Evolutionary conservation across 1,140 invertebrate genomes (phyloP), one percentile per base, ranked within the genome.

Genomic region (Gryon sp.): DNA sequence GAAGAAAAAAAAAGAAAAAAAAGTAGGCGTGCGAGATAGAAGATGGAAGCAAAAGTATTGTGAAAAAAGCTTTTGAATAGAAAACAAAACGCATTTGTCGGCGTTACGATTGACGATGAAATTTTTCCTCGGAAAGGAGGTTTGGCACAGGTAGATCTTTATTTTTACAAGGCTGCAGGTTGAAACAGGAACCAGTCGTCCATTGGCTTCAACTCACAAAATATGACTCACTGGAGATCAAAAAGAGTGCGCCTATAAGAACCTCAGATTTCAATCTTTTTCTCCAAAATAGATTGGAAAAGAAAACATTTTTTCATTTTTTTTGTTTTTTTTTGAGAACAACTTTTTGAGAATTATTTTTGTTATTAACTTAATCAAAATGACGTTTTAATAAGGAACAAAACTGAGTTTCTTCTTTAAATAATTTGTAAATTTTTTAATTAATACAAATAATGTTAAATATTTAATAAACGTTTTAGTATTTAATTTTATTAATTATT

Each of bases 41-140:
- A 43, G 2, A 62, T 63, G 38, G 32, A 28, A 38, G 70, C 48
- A 69, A 41, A 78, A 73, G 72, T 76, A 53, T 53, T 53, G 45
- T 77, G 38, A 53, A 60, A 70, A 72, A 72, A 70, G 45, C 19
- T n/a, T 66, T 62, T 72, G 60, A 77, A 70, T 60, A 55, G 74
- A 66, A 77, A 77, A 77, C 74, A 72, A 72, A 59, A 28, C 26
- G n/a, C 22, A 22, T 36, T 57, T 7, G 62, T 76, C 55, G 63
- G 63, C 34, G 34, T 20, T 60, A 53, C 57, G 60, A 28, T 14
- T 62, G 32, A 63, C 46, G 48, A 28, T 36, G 32, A 53, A n/a
- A 45, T 52, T 70, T 69, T 76, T 76, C 65, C 50, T 70, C 40
- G 59, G 18, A 52, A 69, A 57, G 43, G 32, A 40, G 11, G 48